Evolutionary conservation across 2,797 vertebrate species (phyloP).

Genomic region (Myoxocephalus aenaeus): DNA sequence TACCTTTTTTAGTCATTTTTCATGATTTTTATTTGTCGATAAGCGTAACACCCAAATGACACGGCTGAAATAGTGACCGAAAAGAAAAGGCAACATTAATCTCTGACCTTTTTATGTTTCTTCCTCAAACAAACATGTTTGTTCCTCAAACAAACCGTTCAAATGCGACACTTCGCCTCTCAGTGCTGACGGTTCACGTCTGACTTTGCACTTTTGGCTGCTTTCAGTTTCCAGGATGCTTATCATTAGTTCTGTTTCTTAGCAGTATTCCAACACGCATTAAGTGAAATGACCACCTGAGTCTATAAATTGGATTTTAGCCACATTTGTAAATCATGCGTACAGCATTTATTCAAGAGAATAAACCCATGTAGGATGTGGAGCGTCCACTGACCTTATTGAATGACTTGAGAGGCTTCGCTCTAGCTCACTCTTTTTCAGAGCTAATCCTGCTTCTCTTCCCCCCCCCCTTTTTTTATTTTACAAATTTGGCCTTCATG

Average conservation of each 20-base stretch:
- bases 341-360: neutral
- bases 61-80: too few relatives aligned
- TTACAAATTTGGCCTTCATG: neutral
- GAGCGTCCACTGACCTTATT: neutral
- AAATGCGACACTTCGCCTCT: too few relatives aligned
- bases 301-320: neutral
- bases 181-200: conserved; percentile 3
- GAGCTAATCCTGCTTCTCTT: neutral
- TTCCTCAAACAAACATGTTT: neutral
- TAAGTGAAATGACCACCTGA: neutral
- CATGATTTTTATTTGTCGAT: neutral
- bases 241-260: neutral
- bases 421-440: neutral
- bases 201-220: neutral
- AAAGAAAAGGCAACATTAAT: neutral
- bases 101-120: neutral
- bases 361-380: neutral
- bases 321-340: neutral
- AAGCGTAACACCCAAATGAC: neutral
- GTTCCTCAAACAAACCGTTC: neutral
- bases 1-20: neutral
- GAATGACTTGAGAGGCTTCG: neutral
- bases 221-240: neutral
- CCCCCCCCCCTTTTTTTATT: too few relatives aligned
- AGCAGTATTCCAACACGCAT: neutral